Percentiles rank a stretch among this genome's conserved stretches.
These are phyloP conservation scores for Lordiphosa mommai DNA, from an alignment of 1,140 invertebrate genomes.

Conservation along the genomic window DNA sequence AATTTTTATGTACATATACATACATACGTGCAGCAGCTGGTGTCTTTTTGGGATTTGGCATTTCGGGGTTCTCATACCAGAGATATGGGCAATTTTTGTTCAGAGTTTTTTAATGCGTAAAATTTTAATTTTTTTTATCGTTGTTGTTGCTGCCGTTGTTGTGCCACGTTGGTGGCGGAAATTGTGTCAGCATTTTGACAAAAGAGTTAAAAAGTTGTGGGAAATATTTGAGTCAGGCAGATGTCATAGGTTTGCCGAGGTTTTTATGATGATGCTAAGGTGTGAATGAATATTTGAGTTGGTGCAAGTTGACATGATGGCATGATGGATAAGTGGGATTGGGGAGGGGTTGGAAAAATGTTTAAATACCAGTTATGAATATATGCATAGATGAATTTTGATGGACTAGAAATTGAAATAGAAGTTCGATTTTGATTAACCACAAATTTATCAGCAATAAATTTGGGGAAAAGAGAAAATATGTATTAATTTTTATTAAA, in stretches of 20 bases:
- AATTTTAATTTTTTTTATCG: conserved; percentile 68
- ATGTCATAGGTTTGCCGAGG: conserved; percentile 20
- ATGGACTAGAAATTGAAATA: too few species aligned
- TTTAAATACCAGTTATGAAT: too few species aligned
- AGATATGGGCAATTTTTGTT: conserved; percentile 70
- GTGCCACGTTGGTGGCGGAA: conserved; percentile 50
- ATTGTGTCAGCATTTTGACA: conserved; percentile 66
- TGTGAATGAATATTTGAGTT: too few species aligned
- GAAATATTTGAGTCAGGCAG: conserved; percentile 35
- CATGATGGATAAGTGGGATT: too few species aligned
- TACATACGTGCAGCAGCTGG: conserved; percentile 60
- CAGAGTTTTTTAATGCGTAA: conserved; percentile 68
- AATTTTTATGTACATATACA: conserved; percentile 45
- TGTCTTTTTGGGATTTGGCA: conserved; percentile 37
- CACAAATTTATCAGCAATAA: too few species aligned
- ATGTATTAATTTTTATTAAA: too few species aligned
- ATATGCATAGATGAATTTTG: too few species aligned
- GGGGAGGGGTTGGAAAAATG: too few species aligned
- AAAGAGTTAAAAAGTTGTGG: conserved; percentile 76
- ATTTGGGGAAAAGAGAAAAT: too few species aligned
- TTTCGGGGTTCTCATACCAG: conserved; percentile 25
- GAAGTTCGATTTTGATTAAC: too few species aligned
- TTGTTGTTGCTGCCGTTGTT: conserved; percentile 18
- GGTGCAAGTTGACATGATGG: too few species aligned
- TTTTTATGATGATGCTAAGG: too few species aligned